Base-by-base conservation (phyloP, 2,888 invertebrate species). In the Sinodicranocentrus sp. region DNA sequence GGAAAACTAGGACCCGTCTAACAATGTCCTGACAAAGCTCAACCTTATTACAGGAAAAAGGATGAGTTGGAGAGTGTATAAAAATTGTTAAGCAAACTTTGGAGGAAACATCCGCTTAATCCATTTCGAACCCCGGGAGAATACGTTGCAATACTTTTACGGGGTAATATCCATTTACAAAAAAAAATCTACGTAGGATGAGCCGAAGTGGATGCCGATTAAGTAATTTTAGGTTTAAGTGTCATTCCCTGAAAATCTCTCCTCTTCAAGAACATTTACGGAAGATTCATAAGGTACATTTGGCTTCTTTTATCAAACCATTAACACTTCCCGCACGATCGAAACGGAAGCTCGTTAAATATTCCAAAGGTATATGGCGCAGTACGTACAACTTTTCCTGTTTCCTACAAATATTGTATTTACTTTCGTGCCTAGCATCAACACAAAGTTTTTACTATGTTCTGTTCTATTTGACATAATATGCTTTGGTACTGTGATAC, bases 81-180 rank as follows among this genome's bases (percentile, higher is more conserved):
- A 59, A 59, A 59, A 13, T 6, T 52, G 52, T 52, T 39, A 13
- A 59, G 59, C 26, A 59, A 59, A 59, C 59, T 59, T 26, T 59
- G 17, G n/a, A 19, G 52, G 59, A 10, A 59, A 26, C 25, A 59
- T 59, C 59, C 26, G 25, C 52, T 25, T 59, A 59, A 59, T 59
- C 59, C 26, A 59, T 59, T n/a, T 23, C 59, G 59, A 59, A 59
- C 13, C 59, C 17, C 59, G 13, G 17, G 26, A 26, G 59, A 59
- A 10, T 8, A 26, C 25, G 59, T 59, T 5, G 3, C n/a, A 6
- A 52, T 13, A 52, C 59, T 59, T 17, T 25, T 10, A n/a, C 21
- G 15, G 15, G 10, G n/a, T n/a, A 59, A 21, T 54, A 19, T 54
- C 54, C 54, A 8, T 39, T 54, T 54, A 19, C 17, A 54, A 17